These are phyloP conservation scores for Orthonychiurus folsomi DNA, from an alignment of 2,888 invertebrate genomes.

Conservation along the genomic window DNA sequence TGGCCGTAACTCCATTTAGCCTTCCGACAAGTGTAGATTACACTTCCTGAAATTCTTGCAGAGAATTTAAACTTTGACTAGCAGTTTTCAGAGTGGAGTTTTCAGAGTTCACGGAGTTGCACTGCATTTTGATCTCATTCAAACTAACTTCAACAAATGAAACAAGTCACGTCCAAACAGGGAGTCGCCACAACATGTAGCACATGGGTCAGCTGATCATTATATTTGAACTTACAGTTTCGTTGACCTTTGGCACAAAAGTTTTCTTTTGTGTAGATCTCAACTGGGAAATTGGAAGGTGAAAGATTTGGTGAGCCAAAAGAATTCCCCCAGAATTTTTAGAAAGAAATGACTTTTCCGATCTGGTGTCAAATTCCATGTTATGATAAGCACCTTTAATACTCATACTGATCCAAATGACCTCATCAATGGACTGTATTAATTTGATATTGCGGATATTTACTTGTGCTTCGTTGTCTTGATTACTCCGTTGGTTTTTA, in stretches of 20 bases:
- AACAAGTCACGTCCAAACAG: conserved; percentile 14
- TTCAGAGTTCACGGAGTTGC: no score
- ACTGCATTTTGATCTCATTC: not conserved
- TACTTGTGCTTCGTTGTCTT: not conserved
- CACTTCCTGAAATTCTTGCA: not conserved
- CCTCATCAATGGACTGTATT: no score
- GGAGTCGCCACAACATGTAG: not conserved
- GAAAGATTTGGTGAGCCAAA: no score
- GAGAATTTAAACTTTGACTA: not conserved
- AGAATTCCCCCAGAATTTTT: no score
- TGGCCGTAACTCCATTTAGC: not conserved
- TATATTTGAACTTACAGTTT: not conserved
- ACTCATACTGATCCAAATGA: not conserved
- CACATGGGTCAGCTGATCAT: not conserved
- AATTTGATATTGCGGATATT: not conserved
- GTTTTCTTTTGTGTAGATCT: not conserved
- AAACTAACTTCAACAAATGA: conserved; percentile 2
- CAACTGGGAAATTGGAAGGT: no score
- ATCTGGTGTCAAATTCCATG: conserved; percentile 4
- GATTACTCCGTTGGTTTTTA: not conserved
- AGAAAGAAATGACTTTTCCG: not conserved
- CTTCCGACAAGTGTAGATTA: not conserved
- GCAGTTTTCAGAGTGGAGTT: not conserved
- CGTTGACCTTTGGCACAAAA: conserved; percentile 2
- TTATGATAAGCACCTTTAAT: not conserved